phyloP scores from a whole-genome alignment of 1,140 invertebrate genomes.

The Acyrthosiphon pisum region DNA sequence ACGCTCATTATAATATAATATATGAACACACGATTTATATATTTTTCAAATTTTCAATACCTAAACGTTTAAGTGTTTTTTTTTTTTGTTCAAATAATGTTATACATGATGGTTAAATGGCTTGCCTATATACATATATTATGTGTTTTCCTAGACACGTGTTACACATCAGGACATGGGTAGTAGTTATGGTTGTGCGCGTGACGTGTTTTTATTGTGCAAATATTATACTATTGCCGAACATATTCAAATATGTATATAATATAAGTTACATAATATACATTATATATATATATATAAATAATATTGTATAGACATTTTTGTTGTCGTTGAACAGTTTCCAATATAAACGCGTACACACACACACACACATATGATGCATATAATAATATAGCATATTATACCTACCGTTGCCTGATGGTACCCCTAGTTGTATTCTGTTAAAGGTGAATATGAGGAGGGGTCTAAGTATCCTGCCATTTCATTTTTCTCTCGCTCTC shows the following conservation, averaged over 20 bases:
- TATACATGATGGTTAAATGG: not conserved
- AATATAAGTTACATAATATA: not conserved
- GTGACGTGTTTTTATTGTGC: not conserved
- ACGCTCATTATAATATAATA: too few species aligned
- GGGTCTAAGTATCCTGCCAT: not conserved
- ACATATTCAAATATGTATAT: not conserved
- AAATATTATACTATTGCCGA: not conserved
- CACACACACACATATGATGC: not conserved
- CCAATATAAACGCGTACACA: not conserved
- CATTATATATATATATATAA: not conserved
- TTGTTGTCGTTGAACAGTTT: not conserved
- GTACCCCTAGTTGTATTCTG: not conserved
- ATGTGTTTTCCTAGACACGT: not conserved
- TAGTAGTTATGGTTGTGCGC: not conserved
- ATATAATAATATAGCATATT: slow-evolving; percentile 1
- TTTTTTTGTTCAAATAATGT: not conserved
- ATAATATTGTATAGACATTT: not conserved
- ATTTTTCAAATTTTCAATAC: not conserved
- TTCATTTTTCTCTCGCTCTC: not conserved
- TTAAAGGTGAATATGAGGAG: not conserved
- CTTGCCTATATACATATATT: not conserved
- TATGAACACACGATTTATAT: not conserved
- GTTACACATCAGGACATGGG: not conserved
- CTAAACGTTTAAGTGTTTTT: not conserved
- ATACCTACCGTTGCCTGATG: not conserved